Percentiles rank a stretch among this genome's conserved stretches.
Conservation (phyloP, 2,797 vertebrate genomes). For the Nannoperca obscura region DNA sequence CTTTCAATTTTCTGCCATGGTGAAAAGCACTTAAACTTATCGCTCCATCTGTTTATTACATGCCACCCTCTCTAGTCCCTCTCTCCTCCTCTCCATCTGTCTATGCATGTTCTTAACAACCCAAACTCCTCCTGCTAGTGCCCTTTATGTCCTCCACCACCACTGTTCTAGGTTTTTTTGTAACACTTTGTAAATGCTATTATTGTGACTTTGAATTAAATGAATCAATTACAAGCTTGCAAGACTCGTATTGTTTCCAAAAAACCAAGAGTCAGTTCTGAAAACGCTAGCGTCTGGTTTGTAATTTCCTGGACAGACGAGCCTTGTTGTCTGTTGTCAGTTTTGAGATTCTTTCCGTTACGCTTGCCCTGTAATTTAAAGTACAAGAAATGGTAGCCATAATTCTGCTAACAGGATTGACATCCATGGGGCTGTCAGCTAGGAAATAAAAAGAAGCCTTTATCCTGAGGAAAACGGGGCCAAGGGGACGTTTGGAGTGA, state of each 20-base stretch:
- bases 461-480: background rate
- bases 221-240: background rate
- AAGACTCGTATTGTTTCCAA: background rate
- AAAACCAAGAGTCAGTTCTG: conserved; percentile 24
- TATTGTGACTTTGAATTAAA: conserved; percentile 30
- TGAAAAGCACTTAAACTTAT: conserved; percentile 79
- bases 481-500: conserved; percentile 1
- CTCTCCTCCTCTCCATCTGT: conserved; percentile 70
- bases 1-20: conserved; percentile 75
- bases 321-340: conserved; percentile 35
- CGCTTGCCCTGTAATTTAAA: conserved; percentile 62
- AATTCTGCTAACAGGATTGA: conserved; percentile 65
- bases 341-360: conserved; percentile 48
- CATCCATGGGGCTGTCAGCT: conserved; percentile 52
- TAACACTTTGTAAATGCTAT: conserved; percentile 24
- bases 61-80: conserved; percentile 52
- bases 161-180: background rate
- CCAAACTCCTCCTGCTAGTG: conserved; percentile 42
- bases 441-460: conserved; percentile 60
- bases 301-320: conserved; percentile 20
- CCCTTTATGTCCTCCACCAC: conserved; percentile 43
- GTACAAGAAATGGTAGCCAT: conserved; percentile 32
- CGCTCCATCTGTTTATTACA: conserved; percentile 75
- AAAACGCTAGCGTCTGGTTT: conserved; percentile 37
- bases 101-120: conserved; percentile 57